Evolutionary conservation across 2,797 vertebrate species (phyloP), one percentile per base, ranked within the genome.

Genomic region (Sylvia borin): DNA sequence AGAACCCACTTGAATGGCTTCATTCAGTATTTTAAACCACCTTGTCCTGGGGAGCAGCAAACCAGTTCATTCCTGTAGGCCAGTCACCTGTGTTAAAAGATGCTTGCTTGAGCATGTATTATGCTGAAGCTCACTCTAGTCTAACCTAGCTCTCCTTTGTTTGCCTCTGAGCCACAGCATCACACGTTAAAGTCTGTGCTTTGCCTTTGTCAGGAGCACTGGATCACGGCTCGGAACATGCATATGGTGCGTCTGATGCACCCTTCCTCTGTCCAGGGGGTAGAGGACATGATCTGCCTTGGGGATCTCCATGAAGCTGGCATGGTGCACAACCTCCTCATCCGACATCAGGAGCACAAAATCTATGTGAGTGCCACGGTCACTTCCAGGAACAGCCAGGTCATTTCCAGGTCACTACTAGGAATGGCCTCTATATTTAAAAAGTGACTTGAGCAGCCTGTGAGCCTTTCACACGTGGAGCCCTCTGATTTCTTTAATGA

Each of bases 201-300:
- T 94, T 85, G 36, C 40, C 76, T 71, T 8, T 94, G 97, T 18
- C 96, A 99, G 99, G 98, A 98, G 67, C 98, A 99, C 95, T 99
- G 99, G 98, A 96, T 99, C 96, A 92, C 19, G 0, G 65, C 95
- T 24, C 95, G 94, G 53, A 96, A 98, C 82, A 90, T 97, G 57
- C 96, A 92, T 31, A 80, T 88, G 65, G 96, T 99, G 80, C 97
- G 91, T 13, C 96, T 98, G 76, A 99, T 99, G 99, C 99, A 99
- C 96, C 98, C 99, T 61, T 98, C 98, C 76, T 99, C 98, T 4
- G 97, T 97, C 21, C 97, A 98, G 18, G 99, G 99, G 2, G 99
- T 99, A 71, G 99, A 99, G 15, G 99, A 99, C 97, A 99, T 99
- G 99, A 99, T 99, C 89, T 38, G 97, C 54, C 98, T 99, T 0